phyloP scores from a whole-genome alignment of 2,113 vertebrate genomes.

The Struthio camelus region DNA sequence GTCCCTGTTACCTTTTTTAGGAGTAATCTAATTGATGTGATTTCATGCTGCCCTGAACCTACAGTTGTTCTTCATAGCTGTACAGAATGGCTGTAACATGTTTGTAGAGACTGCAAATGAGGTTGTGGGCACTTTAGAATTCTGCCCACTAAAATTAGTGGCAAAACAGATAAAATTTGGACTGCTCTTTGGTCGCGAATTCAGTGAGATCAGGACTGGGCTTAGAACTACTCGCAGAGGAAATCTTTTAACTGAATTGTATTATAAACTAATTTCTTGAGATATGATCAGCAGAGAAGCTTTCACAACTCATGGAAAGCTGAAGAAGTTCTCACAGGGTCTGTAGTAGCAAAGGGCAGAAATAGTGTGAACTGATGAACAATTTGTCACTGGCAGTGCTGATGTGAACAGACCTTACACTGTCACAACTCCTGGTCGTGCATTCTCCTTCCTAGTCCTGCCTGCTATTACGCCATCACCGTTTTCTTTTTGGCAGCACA shows the following conservation, averaged over 20 bases:
- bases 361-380: background rate
- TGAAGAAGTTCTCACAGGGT: background rate
- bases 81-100: background rate
- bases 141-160: background rate
- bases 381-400: background rate
- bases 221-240: background rate
- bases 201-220: background rate
- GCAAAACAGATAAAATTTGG: background rate
- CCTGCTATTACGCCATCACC: background rate
- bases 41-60: background rate
- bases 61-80: background rate
- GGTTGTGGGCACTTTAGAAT: background rate
- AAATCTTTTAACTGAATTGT: background rate
- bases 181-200: background rate
- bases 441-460: background rate
- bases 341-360: background rate
- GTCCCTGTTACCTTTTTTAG: background rate
- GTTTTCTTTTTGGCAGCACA: background rate
- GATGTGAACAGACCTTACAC: background rate
- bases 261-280: background rate
- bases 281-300: background rate
- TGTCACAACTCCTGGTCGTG: background rate
- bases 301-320: background rate
- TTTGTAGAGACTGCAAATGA: background rate
- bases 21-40: background rate